A percentile compares a stretch with the other conserved stretches of the same genome.
Conservation (phyloP, 2,797 vertebrate genomes). For the Nyctibius grandis region DNA sequence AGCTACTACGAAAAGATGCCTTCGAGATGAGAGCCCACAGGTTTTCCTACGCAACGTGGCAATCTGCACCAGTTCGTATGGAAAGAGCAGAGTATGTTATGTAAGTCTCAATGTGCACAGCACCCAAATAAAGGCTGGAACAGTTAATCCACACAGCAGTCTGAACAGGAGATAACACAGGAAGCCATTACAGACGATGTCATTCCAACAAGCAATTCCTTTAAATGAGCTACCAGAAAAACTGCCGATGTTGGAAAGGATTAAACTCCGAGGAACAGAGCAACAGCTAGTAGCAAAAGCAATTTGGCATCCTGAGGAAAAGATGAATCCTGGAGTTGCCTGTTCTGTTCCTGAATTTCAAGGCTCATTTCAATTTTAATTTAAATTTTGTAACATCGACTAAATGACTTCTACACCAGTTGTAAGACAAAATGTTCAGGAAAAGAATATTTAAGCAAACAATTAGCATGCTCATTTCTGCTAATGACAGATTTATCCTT, state of each 20-base stretch:
- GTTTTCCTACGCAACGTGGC: background rate
- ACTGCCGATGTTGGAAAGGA: background rate
- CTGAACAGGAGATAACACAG: background rate
- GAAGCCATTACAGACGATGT: background rate
- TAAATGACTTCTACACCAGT: conserved; percentile 26
- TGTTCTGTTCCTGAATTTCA: conserved; percentile 10
- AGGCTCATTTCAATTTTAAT: conserved; percentile 53
- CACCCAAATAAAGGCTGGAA: background rate
- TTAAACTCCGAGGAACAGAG: conserved; percentile 12
- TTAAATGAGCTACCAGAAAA: background rate
- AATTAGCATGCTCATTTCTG: background rate
- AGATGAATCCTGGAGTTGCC: conserved; percentile 2
- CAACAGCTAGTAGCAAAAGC: background rate
- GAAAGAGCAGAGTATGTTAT: background rate
- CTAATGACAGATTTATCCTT: conserved; percentile 18
- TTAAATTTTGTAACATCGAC: conserved; percentile 4
- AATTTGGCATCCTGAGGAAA: conserved; percentile 18
- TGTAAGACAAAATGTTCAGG: conserved; percentile 20
- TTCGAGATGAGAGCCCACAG: background rate
- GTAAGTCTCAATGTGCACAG: background rate
- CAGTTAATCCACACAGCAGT: background rate
- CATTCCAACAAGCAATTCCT: background rate
- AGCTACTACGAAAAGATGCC: background rate
- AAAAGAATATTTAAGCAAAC: conserved; percentile 59
- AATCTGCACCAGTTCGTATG: background rate